These are phyloP conservation scores for Manacus vitellinus DNA, from an alignment of 2,113 vertebrate species.

Conservation along the genomic window DNA sequence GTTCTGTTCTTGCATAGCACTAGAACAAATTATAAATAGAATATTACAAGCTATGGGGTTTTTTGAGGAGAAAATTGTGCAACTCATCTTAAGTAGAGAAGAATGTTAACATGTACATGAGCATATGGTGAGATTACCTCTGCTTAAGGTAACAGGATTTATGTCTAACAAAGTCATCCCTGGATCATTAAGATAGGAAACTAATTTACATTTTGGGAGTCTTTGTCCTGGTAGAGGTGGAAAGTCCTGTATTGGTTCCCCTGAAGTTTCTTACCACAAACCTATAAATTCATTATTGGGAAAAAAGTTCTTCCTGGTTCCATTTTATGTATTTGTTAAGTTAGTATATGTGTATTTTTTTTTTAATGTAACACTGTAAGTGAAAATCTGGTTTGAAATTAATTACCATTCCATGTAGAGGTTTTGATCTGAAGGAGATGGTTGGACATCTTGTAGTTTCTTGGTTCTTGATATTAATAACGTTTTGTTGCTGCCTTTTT, in stretches of 20 bases:
- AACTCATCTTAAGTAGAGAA: background rate
- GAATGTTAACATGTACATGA: background rate
- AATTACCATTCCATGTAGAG: background rate
- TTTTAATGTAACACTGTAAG: background rate
- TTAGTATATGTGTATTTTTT: background rate
- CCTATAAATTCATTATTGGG: background rate
- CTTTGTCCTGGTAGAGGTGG: background rate
- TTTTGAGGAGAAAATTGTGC: background rate
- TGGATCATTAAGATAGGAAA: background rate
- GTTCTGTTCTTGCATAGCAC: background rate
- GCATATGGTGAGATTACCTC: constrained; percentile 25
- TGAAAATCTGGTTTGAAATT: background rate
- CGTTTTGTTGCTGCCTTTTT: background rate
- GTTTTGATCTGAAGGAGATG: background rate
- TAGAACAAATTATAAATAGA: background rate
- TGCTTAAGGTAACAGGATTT: constrained; percentile 19
- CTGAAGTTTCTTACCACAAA: background rate
- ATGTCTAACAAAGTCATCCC: background rate
- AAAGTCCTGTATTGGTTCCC: background rate
- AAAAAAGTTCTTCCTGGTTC: background rate
- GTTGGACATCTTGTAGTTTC: background rate
- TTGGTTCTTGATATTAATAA: background rate
- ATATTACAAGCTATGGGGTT: background rate
- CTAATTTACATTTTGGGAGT: background rate
- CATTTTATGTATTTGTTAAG: background rate